Percentiles rank a stretch among this genome's conserved stretches.
Conservation (phyloP, 64 coral and sea anemone genomes). For the Actinia equina region DNA sequence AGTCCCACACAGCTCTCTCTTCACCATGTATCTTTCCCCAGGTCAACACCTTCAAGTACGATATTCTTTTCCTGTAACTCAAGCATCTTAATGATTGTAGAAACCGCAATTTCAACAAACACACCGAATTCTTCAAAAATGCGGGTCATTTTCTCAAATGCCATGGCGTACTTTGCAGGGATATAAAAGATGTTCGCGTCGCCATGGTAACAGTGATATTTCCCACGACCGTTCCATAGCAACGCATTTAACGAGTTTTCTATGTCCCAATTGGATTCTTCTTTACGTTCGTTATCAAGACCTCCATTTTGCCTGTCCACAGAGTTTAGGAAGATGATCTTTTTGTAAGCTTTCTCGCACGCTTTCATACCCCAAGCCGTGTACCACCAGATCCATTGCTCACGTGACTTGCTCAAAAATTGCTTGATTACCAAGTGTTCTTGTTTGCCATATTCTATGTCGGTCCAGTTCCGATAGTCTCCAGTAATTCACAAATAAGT, state of each 20-base stretch:
- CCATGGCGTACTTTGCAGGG: conserved; percentile 27
- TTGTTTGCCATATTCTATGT: conserved; percentile 53
- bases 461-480: conserved; percentile 45
- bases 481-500: conserved; percentile 75
- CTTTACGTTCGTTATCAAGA: conserved; percentile 6
- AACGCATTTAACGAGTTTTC: conserved; percentile 77
- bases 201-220: conserved; percentile 59
- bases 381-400: conserved; percentile 89
- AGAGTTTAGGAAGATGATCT: conserved; percentile 50
- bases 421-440: conserved; percentile 47
- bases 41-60: conserved; percentile 36
- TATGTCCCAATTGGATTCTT: conserved; percentile 56
- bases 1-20: conserved; percentile 52
- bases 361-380: conserved; percentile 78
- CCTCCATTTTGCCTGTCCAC: conserved; percentile 24
- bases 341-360: conserved; percentile 76
- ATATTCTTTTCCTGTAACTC: conserved; percentile 44
- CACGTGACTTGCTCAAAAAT: conserved; percentile 74
- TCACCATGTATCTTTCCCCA: conserved; percentile 69
- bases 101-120: conserved; percentile 71
- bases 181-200: conserved; percentile 59
- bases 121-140: conserved; percentile 75
- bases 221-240: conserved; percentile 82
- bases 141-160: conserved; percentile 39
- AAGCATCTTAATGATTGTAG: conserved; percentile 60